These are phyloP conservation scores for Cotesia congregata DNA, from an alignment of 2,888 invertebrate genomes.

Conservation along the genomic window DNA sequence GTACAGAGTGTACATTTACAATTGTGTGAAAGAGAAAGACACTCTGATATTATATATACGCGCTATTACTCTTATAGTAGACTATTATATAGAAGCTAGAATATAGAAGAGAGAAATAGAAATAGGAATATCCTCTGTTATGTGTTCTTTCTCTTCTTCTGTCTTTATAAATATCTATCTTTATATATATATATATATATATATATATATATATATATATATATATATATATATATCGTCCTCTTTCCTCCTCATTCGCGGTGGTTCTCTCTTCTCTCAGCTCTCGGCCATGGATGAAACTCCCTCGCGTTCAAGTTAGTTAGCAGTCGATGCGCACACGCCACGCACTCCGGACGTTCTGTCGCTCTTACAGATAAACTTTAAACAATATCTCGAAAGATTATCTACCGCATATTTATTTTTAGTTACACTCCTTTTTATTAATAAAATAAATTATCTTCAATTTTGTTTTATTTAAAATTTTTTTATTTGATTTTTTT, in stretches of 20 bases:
- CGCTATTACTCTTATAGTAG: not conserved
- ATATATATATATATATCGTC: not conserved
- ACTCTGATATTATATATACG: not conserved
- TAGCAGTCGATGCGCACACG: conserved; percentile 70
- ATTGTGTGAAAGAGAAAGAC: conserved; percentile 28
- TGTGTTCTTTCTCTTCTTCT: no score
- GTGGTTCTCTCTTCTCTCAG: conserved; percentile 27
- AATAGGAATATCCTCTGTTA: conserved; percentile 36
- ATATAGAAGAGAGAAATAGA: conserved; percentile 32
- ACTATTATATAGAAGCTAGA: conserved; percentile 9
- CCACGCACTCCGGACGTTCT: conserved; percentile 64
- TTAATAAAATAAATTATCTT: not conserved
- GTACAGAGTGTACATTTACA: conserved; percentile 20
- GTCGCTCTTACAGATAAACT: conserved; percentile 7
- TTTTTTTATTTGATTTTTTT: not conserved
- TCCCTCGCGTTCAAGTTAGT: conserved; percentile 63
- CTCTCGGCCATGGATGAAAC: conserved; percentile 54
- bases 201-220: not conserved
- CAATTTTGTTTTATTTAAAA: not conserved
- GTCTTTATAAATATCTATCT: not conserved
- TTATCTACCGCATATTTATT: conserved; percentile 1
- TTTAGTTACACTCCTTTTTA: not conserved
- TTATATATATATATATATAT: not conserved
- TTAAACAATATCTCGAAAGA: not conserved
- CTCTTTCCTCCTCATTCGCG: not conserved